A percentile compares a stretch with the other conserved stretches of the same genome.
phyloP scores from a whole-genome alignment of 2,797 vertebrate genomes.

The Dermochelys coriacea region DNA sequence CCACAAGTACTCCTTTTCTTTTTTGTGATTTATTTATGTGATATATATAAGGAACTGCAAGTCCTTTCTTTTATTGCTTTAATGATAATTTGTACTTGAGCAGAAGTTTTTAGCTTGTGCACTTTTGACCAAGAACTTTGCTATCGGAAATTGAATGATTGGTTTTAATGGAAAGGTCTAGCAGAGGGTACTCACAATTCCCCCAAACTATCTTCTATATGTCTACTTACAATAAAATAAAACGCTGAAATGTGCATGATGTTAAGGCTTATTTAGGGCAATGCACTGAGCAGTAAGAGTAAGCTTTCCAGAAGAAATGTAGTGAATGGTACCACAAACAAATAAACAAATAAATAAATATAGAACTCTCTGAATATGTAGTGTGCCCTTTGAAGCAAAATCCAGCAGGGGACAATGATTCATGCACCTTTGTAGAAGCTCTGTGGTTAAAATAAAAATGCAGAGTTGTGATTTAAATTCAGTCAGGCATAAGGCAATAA shows the following conservation, averaged over 20 bases:
- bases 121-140: background rate
- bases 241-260: background rate
- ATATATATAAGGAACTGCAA: background rate
- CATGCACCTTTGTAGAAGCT: background rate
- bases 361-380: background rate
- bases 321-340: background rate
- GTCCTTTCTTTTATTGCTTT: background rate
- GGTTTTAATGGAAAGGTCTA: background rate
- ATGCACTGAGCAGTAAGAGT: background rate
- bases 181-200: accelerated
- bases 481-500: background rate
- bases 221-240: background rate
- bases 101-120: background rate
- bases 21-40: background rate
- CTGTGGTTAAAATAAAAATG: background rate
- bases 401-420: background rate
- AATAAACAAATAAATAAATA: background rate
- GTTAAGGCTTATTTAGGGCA: background rate
- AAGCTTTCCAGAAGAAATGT: background rate
- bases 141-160: background rate
- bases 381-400: background rate
- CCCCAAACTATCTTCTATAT: background rate
- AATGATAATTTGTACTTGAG: background rate
- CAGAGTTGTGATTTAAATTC: background rate
- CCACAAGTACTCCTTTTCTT: no score